A percentile compares a stretch with the other conserved stretches of the same genome.
Evolutionary conservation across 1,140 invertebrate species (phyloP).

Genomic region (Ectropis grisescens): DNA sequence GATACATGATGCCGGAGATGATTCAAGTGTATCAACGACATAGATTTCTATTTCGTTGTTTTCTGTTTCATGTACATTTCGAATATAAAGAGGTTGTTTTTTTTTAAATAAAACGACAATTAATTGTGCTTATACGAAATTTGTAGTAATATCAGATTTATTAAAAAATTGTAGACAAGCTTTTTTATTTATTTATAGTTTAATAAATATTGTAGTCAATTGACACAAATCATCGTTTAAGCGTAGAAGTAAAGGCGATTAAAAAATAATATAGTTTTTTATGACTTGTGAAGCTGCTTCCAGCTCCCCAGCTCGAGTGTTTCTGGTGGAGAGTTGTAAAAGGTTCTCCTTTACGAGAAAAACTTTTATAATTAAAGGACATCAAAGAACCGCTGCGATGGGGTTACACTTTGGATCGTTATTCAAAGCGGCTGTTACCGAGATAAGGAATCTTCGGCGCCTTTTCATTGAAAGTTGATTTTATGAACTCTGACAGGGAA

Average conservation of each 20-base stretch:
- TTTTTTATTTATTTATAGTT: too few species aligned
- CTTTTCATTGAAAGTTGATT: conserved; percentile 51
- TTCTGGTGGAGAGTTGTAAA: conserved; percentile 34
- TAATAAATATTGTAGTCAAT: too few species aligned
- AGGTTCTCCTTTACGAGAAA: conserved; percentile 50
- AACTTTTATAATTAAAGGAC: conserved; percentile 66
- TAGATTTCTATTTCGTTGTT: conserved; percentile 23
- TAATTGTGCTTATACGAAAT: too few species aligned
- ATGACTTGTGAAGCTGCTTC: background rate
- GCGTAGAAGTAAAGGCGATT: too few species aligned
- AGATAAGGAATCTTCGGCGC: conserved; percentile 58
- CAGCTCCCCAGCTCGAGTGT: conserved; percentile 10
- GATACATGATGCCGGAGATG: conserved; percentile 29
- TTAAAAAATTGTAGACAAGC: too few species aligned
- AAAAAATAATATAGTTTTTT: too few species aligned
- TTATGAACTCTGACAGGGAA: conserved; percentile 42
- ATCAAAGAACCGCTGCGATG: conserved; percentile 58
- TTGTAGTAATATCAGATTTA: too few species aligned
- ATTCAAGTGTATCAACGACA: conserved; percentile 33
- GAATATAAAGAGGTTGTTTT: too few species aligned
- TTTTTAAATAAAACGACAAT: too few species aligned
- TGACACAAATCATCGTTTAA: too few species aligned
- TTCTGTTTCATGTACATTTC: conserved; percentile 5
- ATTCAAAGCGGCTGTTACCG: conserved; percentile 52
- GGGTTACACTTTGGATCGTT: conserved; percentile 61